Percentiles rank a stretch among this genome's conserved stretches.
Conservation (phyloP, 2,888 invertebrate species). For the Mesorhabditis sp. region DNA sequence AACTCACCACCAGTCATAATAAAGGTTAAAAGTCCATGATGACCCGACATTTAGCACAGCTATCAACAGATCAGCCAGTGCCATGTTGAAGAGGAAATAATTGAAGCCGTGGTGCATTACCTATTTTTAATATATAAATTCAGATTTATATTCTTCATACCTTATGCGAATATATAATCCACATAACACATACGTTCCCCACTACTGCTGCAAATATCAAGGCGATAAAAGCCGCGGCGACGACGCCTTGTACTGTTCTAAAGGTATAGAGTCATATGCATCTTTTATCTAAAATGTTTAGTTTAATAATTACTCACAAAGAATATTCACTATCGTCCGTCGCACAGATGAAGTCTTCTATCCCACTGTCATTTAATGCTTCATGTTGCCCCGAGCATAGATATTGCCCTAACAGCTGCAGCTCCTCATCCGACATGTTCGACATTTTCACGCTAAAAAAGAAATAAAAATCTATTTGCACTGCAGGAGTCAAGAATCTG, state of each 20-base stretch:
- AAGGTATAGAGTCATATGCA: not conserved
- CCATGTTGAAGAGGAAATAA: conserved; percentile 52
- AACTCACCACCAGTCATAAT: conserved; percentile 47
- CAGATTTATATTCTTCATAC: not conserved
- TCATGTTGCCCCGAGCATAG: no score
- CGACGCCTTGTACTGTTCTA: conserved; percentile 36
- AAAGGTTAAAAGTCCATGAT: conserved; percentile 48
- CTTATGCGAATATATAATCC: conserved; percentile 48
- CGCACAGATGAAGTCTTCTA: no score
- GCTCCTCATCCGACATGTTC: no score
- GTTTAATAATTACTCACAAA: no score
- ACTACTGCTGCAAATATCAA: conserved; percentile 41
- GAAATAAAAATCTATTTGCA: no score
- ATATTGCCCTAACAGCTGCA: no score
- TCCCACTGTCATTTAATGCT: no score
- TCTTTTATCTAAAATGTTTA: no score
- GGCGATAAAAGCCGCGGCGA: conserved; percentile 34
- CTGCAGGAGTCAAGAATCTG: no score
- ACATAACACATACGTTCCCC: conserved; percentile 49
- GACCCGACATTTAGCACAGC: conserved; percentile 50
- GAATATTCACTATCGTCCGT: no score
- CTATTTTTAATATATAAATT: conserved; percentile 12
- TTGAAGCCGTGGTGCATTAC: conserved; percentile 52
- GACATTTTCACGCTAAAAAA: no score
- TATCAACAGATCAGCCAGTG: conserved; percentile 49